Evolutionary conservation across 2,797 vertebrate species (phyloP).

Genomic region (Rachycentron canadum): DNA sequence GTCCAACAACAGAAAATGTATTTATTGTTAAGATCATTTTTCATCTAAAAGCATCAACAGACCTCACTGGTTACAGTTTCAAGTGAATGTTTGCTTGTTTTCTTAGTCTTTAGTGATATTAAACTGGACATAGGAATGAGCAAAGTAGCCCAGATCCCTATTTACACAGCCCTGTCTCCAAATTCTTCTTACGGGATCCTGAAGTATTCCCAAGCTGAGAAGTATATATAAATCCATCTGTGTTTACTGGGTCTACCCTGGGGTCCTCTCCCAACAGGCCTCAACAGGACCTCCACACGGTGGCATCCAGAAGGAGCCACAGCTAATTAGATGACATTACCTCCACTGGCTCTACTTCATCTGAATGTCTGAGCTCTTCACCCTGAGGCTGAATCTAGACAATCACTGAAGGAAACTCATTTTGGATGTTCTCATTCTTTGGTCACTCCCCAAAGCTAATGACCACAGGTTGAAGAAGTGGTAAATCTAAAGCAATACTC

Average conservation of each 20-base stretch:
- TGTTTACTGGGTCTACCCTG: not conserved
- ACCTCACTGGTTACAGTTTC: not conserved
- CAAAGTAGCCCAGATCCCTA: not conserved
- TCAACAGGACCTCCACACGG: slow-evolving; percentile 11
- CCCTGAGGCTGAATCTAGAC: not conserved
- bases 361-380: slow-evolving; percentile 28
- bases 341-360: not conserved
- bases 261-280: slow-evolving; percentile 13
- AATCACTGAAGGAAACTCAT: not conserved
- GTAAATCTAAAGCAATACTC: not conserved
- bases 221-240: not conserved
- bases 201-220: not conserved
- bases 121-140: not conserved
- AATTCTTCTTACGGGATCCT: not conserved
- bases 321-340: slow-evolving; percentile 17
- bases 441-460: not conserved
- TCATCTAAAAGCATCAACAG: not conserved
- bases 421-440: not conserved
- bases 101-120: too few relatives aligned
- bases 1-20: not conserved
- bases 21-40: not conserved
- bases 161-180: not conserved
- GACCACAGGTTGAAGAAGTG: not conserved
- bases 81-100: not conserved
- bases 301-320: slow-evolving; percentile 19